phyloP scores from a whole-genome alignment of 1,140 invertebrate genomes.

The Aphidius ervi region DNA sequence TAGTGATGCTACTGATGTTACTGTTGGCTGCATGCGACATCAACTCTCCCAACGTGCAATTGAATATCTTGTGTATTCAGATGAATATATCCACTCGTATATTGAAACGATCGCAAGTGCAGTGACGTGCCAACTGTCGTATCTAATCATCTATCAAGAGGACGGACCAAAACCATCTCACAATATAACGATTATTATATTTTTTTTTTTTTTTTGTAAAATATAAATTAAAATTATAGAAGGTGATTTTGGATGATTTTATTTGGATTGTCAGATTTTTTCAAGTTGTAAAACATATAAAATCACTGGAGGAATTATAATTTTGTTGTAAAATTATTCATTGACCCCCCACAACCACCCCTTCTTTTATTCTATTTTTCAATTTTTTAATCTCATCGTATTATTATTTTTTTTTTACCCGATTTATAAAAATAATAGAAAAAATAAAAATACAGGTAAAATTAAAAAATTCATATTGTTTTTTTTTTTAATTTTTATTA shows the following conservation, averaged over 20 bases:
- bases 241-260: no score
- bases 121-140: constrained; percentile 46
- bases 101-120: constrained; percentile 23
- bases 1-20: background rate
- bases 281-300: background rate
- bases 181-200: constrained; percentile 21
- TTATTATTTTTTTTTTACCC: no score
- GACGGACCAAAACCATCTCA: constrained; percentile 34
- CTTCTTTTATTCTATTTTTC: no score
- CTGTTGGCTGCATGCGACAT: background rate
- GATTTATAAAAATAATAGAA: no score
- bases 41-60: background rate
- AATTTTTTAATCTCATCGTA: no score
- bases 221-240: no score
- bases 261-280: no score
- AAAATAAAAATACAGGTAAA: no score
- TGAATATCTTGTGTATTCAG: constrained; percentile 8
- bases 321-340: background rate
- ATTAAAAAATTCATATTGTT: no score
- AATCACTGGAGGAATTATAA: constrained; percentile 19
- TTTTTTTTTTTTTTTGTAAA: constrained; percentile 16
- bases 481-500: no score
- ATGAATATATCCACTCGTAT: constrained; percentile 21
- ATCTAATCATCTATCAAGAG: constrained; percentile 47
- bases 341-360: background rate